These are phyloP conservation scores for Chrysotoxum bicinctum DNA, from an alignment of 2,888 invertebrate genomes.

Conservation along the genomic window DNA sequence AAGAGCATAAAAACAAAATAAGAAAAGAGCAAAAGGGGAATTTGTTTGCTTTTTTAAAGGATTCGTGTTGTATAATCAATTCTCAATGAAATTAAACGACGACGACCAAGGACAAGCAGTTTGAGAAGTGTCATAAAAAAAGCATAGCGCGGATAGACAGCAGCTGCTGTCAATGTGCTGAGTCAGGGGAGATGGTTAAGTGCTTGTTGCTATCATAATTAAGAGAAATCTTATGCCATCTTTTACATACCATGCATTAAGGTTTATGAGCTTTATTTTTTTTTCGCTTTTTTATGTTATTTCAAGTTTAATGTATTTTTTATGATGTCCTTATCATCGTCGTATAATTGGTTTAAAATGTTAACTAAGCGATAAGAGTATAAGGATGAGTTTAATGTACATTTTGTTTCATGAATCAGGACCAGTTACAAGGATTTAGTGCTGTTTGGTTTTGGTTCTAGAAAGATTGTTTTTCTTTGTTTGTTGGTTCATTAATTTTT, in stretches of 20 bases:
- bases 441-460: background rate
- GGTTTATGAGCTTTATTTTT: background rate
- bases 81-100: constrained; percentile 39
- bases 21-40: background rate
- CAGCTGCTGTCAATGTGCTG: constrained; percentile 1
- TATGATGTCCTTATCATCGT: background rate
- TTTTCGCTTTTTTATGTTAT: background rate
- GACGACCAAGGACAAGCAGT: constrained; percentile 52
- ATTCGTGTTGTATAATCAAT: constrained; percentile 49
- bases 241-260: background rate
- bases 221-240: background rate
- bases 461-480: no score
- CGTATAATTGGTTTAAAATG: background rate
- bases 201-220: constrained; percentile 19
- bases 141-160: background rate
- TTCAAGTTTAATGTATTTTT: constrained; percentile 1
- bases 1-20: background rate
- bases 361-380: background rate
- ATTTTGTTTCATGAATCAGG: background rate
- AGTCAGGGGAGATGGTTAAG: constrained; percentile 7
- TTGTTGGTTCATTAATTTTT: no score
- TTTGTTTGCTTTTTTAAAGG: constrained; percentile 31
- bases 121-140: constrained; percentile 11
- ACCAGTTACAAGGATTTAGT: background rate
- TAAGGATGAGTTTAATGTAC: background rate